A percentile compares a stretch with the other conserved stretches of the same genome.
Conservation (phyloP, 2,797 vertebrate genomes). For the Pteropus rufus region DNA sequence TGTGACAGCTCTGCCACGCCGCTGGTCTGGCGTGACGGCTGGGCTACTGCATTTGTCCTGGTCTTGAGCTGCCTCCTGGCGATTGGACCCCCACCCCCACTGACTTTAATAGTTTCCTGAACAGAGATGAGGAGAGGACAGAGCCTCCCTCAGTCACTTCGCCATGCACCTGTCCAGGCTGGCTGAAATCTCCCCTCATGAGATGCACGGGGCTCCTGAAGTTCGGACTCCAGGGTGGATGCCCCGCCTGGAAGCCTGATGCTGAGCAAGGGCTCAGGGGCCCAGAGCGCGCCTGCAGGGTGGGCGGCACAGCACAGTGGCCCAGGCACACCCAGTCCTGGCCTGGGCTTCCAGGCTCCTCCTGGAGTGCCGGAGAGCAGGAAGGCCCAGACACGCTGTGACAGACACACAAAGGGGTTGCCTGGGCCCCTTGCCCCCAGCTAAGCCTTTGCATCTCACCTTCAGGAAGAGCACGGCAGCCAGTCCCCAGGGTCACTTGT, state of each 20-base stretch:
- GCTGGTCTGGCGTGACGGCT: neutral
- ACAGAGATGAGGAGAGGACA: neutral
- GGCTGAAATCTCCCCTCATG: neutral
- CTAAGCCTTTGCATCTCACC: neutral
- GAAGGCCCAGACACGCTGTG: neutral
- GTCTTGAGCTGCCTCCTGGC: neutral
- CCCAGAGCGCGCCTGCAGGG: neutral
- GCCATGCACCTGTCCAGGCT: accelerated
- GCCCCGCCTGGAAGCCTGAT: neutral
- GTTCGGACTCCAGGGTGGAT: accelerated
- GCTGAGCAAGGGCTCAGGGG: neutral
- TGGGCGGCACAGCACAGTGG: accelerated
- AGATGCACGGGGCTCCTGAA: neutral
- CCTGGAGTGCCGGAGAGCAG: neutral
- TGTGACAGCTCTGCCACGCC: neutral
- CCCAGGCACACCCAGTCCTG: neutral
- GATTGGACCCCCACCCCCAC: neutral
- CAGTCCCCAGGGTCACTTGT: neutral
- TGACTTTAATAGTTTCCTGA: neutral
- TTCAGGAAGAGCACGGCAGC: neutral
- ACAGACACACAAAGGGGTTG: neutral
- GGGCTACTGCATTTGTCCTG: neutral
- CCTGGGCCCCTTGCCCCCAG: too few species aligned
- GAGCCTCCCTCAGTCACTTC: neutral
- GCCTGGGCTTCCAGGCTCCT: neutral